Percentiles rank a stretch among this genome's conserved stretches.
These are phyloP conservation scores for Gracilinanus agilis DNA, from an alignment of 2,113 vertebrate genomes.

Conservation along the genomic window DNA sequence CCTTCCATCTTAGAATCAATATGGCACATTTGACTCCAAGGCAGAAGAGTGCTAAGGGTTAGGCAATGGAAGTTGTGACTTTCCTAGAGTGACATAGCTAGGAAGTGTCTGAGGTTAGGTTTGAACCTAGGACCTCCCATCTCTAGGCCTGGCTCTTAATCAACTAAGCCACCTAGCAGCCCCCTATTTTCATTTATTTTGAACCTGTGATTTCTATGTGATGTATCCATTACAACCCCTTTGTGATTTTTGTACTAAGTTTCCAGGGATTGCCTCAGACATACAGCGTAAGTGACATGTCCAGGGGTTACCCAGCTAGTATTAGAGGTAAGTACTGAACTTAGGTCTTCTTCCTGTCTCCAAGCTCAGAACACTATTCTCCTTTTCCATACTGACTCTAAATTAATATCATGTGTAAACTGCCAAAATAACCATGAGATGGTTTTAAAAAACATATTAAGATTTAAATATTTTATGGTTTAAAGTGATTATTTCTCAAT, in stretches of 20 bases:
- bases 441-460: not conserved
- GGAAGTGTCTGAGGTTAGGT: too few relatives aligned
- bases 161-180: too few relatives aligned
- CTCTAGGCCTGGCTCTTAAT: too few relatives aligned
- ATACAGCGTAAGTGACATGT: not conserved
- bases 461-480: constrained; percentile 1
- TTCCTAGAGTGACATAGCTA: too few relatives aligned
- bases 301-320: not conserved
- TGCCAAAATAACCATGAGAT: not conserved
- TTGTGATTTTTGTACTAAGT: not conserved
- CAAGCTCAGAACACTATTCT: not conserved
- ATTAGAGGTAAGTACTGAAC: not conserved
- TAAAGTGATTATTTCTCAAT: not conserved
- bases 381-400: not conserved
- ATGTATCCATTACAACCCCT: not conserved
- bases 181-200: too few relatives aligned
- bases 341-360: not conserved
- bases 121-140: too few relatives aligned
- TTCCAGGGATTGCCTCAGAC: not conserved
- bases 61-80: too few relatives aligned
- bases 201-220: not conserved
- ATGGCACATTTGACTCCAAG: too few relatives aligned
- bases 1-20: too few relatives aligned
- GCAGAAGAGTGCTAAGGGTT: too few relatives aligned
- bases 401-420: not conserved